Percentiles rank a stretch among this genome's conserved stretches.
Evolutionary conservation across 2,888 invertebrate species (phyloP).

Genomic region (Drosophila suboccidentalis): DNA sequence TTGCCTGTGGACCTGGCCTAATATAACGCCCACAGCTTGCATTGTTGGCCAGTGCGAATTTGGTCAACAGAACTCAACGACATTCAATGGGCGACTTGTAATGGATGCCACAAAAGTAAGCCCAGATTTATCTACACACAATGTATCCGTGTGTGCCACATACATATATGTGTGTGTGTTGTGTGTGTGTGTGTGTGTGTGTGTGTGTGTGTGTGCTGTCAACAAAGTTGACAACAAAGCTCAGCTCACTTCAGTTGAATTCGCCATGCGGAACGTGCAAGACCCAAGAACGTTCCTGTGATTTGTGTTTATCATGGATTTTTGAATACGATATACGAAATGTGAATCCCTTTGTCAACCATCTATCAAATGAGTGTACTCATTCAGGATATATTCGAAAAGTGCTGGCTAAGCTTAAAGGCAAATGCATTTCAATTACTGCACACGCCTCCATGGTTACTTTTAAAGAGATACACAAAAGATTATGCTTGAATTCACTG

Average conservation of each 20-base stretch:
- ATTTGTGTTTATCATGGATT: conserved; percentile 12
- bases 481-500: background rate
- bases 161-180: conserved; percentile 1
- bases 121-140: conserved; percentile 18
- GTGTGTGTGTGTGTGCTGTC: conserved; percentile 24
- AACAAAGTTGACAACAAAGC: conserved; percentile 43
- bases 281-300: conserved; percentile 3
- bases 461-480: background rate
- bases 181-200: conserved; percentile 2
- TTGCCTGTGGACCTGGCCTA: conserved; percentile 10
- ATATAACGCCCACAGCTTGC: conserved; percentile 25
- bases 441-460: conserved; percentile 6
- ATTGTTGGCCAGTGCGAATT: conserved; percentile 38
- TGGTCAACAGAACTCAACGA: conserved; percentile 26
- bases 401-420: background rate
- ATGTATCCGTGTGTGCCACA: conserved; percentile 5
- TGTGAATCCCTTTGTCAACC: conserved; percentile 14
- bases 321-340: conserved; percentile 7
- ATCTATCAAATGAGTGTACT: conserved; percentile 10
- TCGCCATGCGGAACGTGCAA: conserved; percentile 20
- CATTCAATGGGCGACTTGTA: conserved; percentile 26
- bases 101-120: conserved; percentile 34
- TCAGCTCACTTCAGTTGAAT: conserved; percentile 12
- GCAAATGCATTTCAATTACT: conserved; percentile 1
- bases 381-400: background rate